These are phyloP conservation scores for Colossoma macropomum DNA, from an alignment of 2,113 vertebrate species.

Conservation along the genomic window DNA sequence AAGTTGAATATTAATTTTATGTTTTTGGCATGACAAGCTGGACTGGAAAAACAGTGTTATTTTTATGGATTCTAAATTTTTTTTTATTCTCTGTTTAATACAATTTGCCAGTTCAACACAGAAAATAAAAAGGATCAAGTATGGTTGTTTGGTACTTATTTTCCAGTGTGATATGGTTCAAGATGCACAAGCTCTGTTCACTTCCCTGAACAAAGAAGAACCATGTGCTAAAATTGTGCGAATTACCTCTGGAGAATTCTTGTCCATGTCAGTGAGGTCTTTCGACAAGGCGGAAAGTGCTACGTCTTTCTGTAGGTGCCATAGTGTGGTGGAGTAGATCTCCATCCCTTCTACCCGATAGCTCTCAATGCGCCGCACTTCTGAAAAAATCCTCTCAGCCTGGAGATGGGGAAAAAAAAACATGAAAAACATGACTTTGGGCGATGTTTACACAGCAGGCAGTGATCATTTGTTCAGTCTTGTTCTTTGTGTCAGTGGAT, in stretches of 20 bases:
- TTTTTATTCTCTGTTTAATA: neutral
- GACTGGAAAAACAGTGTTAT: no score
- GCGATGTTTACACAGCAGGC: neutral
- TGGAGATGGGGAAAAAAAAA: conserved; percentile 60
- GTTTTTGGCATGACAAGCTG: neutral
- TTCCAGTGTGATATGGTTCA: no score
- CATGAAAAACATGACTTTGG: no score
- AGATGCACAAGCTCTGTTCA: neutral
- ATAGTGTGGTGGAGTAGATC: conserved; percentile 96
- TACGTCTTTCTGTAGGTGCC: conserved; percentile 98
- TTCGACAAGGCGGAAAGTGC: conserved; percentile 95
- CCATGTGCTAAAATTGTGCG: neutral
- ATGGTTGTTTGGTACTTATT: no score
- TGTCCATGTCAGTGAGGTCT: conserved; percentile 98
- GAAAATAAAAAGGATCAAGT: neutral
- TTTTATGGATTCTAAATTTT: no score
- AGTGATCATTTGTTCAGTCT: neutral
- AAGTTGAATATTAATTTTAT: neutral
- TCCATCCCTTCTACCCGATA: conserved; percentile 97
- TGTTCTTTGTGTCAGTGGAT: neutral
- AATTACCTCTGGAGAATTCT: conserved; percentile 95
- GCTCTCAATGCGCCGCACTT: conserved; percentile 94
- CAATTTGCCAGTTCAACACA: neutral
- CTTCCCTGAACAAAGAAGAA: neutral
- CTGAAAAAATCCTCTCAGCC: conserved; percentile 96